Percentiles rank a stretch among this genome's conserved stretches.
phyloP scores from a whole-genome alignment of 2,797 vertebrate species.

The Nasua narica region DNA sequence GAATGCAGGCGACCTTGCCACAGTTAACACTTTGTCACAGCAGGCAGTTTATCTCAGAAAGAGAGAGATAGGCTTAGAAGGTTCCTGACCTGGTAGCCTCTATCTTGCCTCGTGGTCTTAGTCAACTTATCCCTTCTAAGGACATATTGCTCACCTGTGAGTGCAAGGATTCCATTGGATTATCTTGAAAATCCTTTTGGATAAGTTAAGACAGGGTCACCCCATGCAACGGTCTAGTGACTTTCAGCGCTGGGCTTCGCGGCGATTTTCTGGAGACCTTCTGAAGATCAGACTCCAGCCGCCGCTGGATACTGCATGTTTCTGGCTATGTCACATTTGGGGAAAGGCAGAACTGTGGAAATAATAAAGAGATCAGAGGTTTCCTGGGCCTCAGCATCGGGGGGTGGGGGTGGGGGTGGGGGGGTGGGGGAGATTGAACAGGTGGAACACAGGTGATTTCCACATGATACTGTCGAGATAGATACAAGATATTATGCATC shows the following conservation, averaged over 20 bases:
- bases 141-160: not conserved
- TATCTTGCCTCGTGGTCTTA: not conserved
- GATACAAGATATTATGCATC: not conserved
- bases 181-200: not conserved
- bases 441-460: not conserved
- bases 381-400: not conserved
- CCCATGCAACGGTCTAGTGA: too few relatives aligned
- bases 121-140: not conserved
- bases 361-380: not conserved
- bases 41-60: not conserved
- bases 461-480: not conserved
- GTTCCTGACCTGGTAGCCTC: not conserved
- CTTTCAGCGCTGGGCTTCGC: not conserved
- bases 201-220: not conserved
- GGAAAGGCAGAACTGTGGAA: not conserved
- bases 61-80: not conserved
- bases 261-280: not conserved
- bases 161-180: not conserved
- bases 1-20: not conserved
- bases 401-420: too few relatives aligned
- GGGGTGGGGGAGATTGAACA: not conserved
- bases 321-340: not conserved
- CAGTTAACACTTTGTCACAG: not conserved
- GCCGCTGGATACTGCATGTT: fast-evolving
- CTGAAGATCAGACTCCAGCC: not conserved